Percentiles rank a stretch among this genome's conserved stretches.
phyloP scores from a whole-genome alignment of 1,140 invertebrate genomes.

The Hylaeus volcanicus region DNA sequence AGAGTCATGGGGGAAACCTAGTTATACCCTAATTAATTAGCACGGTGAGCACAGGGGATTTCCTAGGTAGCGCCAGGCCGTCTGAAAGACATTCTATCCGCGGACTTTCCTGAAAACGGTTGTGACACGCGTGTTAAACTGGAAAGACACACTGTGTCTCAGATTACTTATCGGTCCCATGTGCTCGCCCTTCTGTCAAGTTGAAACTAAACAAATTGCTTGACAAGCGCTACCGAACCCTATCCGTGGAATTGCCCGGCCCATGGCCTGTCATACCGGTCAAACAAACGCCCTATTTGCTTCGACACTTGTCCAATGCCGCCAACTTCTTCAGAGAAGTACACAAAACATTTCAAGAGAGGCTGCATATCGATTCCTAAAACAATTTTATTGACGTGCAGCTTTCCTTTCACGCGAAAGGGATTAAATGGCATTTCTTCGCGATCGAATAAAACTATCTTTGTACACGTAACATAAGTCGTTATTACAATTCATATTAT shows the following conservation, averaged over 20 bases:
- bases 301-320: background rate
- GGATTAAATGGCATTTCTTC: too few relatives aligned
- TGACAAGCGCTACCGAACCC: conserved; percentile 56
- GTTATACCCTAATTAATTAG: conserved; percentile 22
- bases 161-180: conserved; percentile 71
- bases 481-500: too few relatives aligned
- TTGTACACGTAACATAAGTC: too few relatives aligned
- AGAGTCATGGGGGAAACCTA: background rate
- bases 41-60: background rate
- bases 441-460: too few relatives aligned
- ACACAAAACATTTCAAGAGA: background rate
- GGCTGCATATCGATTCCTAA: too few relatives aligned
- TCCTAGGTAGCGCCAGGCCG: conserved; percentile 47
- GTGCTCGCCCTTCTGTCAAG: conserved; percentile 66
- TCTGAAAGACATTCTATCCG: conserved; percentile 45
- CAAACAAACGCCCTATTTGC: conserved; percentile 46
- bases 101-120: conserved; percentile 47
- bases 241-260: conserved; percentile 36
- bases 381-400: too few relatives aligned
- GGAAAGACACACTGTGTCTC: conserved; percentile 58
- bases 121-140: conserved; percentile 50
- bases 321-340: background rate
- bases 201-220: conserved; percentile 76
- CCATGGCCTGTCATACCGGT: conserved; percentile 15
- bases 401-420: too few relatives aligned